A percentile compares a stretch with the other conserved stretches of the same genome.
phyloP scores from a whole-genome alignment of 2,888 invertebrate species.

The Heliconius cydno region DNA sequence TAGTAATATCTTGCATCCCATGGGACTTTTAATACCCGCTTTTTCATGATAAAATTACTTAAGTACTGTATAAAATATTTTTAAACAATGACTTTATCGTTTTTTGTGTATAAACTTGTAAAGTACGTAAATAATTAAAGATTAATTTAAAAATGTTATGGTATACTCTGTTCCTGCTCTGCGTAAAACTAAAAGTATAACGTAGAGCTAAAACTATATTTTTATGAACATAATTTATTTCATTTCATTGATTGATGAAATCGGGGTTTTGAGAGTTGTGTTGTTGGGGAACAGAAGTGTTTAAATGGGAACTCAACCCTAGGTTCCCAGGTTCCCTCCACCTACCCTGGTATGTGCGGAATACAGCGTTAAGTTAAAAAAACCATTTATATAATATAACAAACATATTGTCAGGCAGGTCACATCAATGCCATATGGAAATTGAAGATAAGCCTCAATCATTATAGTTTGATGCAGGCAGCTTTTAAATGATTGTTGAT shows the following conservation, averaged over 20 bases:
- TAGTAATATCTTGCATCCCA: constrained; percentile 34
- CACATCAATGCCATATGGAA: constrained; percentile 36
- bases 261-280: no score
- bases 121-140: background rate
- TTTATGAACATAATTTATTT: no score
- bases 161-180: no score
- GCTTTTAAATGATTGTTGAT: constrained; percentile 38
- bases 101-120: background rate
- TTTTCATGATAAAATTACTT: constrained; percentile 13
- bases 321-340: no score
- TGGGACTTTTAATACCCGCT: constrained; percentile 21
- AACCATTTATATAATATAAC: background rate
- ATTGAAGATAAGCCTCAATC: constrained; percentile 42
- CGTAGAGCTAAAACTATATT: no score
- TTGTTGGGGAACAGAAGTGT: no score
- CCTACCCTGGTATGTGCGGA: no score
- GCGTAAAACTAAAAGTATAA: no score
- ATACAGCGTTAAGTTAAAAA: no score
- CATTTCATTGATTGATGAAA: no score
- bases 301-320: no score
- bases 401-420: constrained; percentile 19
- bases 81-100: background rate
- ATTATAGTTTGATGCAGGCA: constrained; percentile 38
- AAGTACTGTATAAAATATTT: background rate
- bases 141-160: no score